Base-by-base conservation (phyloP, 2,113 vertebrate species). In the Nothobranchius furzeri region DNA sequence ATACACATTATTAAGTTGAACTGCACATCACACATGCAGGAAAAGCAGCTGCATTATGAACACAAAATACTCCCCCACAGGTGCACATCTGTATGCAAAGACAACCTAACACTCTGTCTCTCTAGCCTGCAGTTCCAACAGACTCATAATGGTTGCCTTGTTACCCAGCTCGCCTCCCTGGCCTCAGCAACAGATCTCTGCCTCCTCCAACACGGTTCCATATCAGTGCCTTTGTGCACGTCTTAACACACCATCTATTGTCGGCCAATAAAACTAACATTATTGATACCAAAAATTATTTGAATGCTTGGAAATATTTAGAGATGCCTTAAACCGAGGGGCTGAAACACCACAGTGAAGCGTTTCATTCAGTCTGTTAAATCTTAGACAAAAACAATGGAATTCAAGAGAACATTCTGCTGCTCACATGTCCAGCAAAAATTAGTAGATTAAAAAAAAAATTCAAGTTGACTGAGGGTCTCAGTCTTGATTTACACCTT, bases 91-190 rank as follows among this genome's bases (percentile, higher is more conserved):
- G 55, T 64, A 71, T 54, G 60, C 58, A 81, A 58, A 79, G 47
- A 78, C 66, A 88, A 58, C 58, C 47, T 35, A 76, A 48, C 14
- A 57, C 68, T 69, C 48, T 30, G 53, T 58, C 53, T 65, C 43
- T 64, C 56, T 70, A 46, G 52, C 62, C 70, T 64, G 59, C 51
- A 37, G 70, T 65, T 81, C 55, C 20, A 67, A 36, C 72, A 68
- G 62, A 36, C 83, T 63, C 6, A 84, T 79, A 85, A 89, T 79
- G 79, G 79, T 20, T 50, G 61, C 77, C 75, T 87, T 89, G 85
- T 89, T 77, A 68, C 49, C 50, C 68, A 54, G 60, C 12, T 61
- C 73, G 67, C 76, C 79, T 76, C 46, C 46, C 45, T 30, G 52
- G 64, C 69, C 59, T 58, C 20, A 20, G 20, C 71, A 69, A 55